Percentiles rank a stretch among this genome's conserved stretches.
These are phyloP conservation scores for Paracyprichromis sp. DNA, from an alignment of 2,113 vertebrate species.

Conservation along the genomic window DNA sequence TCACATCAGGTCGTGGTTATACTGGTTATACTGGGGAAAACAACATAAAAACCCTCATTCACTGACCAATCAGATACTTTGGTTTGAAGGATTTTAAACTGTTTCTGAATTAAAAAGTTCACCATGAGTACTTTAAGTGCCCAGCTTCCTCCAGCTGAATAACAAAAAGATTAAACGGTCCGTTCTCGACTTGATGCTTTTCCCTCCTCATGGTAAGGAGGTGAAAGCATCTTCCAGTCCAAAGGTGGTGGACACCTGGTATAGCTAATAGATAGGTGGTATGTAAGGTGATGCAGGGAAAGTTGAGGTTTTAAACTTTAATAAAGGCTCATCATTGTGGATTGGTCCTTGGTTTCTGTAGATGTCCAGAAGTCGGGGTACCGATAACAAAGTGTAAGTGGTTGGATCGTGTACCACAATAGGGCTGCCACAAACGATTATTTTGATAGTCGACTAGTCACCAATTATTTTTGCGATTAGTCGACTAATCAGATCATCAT, in stretches of 20 bases:
- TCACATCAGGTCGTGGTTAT: background rate
- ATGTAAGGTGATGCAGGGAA: background rate
- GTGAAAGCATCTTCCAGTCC: background rate
- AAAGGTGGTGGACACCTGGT: background rate
- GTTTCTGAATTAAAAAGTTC: background rate
- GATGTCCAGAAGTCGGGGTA: background rate
- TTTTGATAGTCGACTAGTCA: background rate
- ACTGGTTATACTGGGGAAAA: background rate
- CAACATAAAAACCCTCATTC: background rate
- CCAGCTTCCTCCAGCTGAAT: fast-evolving
- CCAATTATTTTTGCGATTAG: background rate
- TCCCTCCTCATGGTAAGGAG: background rate
- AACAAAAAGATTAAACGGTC: background rate
- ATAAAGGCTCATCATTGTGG: background rate
- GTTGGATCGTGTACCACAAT: fast-evolving
- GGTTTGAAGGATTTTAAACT: background rate
- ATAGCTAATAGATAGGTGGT: background rate
- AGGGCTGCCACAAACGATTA: background rate
- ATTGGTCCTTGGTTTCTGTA: background rate
- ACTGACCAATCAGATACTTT: background rate
- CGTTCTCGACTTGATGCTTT: background rate
- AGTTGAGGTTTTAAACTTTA: background rate
- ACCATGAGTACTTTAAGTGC: background rate
- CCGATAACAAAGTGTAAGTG: background rate
- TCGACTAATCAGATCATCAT: background rate